phyloP scores from a whole-genome alignment of 2,113 vertebrate genomes.

The Synodontis membranacea region DNA sequence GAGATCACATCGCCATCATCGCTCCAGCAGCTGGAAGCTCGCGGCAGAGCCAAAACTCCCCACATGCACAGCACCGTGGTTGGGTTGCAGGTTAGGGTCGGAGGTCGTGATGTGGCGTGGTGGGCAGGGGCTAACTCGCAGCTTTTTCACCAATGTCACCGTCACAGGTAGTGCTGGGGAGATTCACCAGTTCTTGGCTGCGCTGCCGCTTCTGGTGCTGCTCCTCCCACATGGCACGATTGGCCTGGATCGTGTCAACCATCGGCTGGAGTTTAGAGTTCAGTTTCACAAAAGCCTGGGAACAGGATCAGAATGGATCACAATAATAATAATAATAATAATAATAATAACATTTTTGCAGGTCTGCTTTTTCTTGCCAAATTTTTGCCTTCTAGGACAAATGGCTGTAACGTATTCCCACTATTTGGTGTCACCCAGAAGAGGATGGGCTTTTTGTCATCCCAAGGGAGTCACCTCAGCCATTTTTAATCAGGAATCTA shows the following conservation, averaged over 20 bases:
- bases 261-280: conserved; percentile 94
- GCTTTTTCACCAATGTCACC: conserved; percentile 53
- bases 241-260: conserved; percentile 86
- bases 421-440: not conserved
- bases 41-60: conserved; percentile 70
- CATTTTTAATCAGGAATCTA: not conserved
- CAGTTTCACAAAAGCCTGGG: conserved; percentile 88
- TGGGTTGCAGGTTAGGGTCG: conserved; percentile 59
- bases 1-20: conserved; percentile 30
- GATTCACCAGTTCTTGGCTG: conserved; percentile 61
- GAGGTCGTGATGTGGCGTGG: conserved; percentile 27
- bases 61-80: conserved; percentile 66
- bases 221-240: conserved; percentile 91
- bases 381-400: not conserved
- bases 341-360: not conserved
- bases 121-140: conserved; percentile 65
- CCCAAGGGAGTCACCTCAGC: not conserved
- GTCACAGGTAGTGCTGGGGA: conserved; percentile 51
- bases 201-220: conserved; percentile 81
- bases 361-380: not conserved
- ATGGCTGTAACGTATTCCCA: not conserved
- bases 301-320: conserved; percentile 22
- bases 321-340: conserved; percentile 16
- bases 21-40: conserved; percentile 50
- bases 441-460: not conserved